Evolutionary conservation across 2,797 vertebrate species (phyloP).

Genomic region (Acrocephalus scirpaceus): DNA sequence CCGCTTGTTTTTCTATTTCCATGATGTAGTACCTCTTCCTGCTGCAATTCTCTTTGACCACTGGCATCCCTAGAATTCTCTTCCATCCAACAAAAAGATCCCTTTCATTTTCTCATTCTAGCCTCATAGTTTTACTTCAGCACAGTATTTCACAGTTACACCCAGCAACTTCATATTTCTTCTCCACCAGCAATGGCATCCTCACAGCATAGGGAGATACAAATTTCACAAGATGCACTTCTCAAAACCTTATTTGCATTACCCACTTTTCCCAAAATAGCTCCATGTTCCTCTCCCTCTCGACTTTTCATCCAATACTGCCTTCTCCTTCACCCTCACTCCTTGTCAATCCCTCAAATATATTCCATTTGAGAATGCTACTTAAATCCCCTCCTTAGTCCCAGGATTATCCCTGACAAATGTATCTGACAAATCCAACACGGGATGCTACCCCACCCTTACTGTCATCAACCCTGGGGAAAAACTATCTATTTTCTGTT

Average conservation of each 20-base stretch:
- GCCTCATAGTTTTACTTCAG: neutral
- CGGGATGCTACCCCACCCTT: neutral
- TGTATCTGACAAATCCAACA: neutral
- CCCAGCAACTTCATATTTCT: neutral
- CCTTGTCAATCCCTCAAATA: neutral
- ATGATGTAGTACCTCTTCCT: neutral
- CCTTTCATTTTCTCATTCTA: neutral
- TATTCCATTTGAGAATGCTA: neutral
- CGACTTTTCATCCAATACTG: neutral
- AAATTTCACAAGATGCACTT: neutral
- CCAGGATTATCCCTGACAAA: neutral
- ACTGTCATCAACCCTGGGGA: neutral
- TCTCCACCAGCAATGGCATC: neutral
- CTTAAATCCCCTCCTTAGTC: neutral
- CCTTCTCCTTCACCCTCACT: neutral
- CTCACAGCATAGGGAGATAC: neutral
- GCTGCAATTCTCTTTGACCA: neutral
- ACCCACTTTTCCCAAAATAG: neutral
- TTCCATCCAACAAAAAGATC: neutral
- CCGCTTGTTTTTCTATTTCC: neutral
- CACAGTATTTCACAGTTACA: neutral
- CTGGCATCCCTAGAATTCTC: neutral
- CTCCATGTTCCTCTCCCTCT: neutral
- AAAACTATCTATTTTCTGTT: neutral
- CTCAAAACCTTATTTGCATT: neutral